phyloP scores from a whole-genome alignment of 2,113 vertebrate species.

The Melospiza georgiana region DNA sequence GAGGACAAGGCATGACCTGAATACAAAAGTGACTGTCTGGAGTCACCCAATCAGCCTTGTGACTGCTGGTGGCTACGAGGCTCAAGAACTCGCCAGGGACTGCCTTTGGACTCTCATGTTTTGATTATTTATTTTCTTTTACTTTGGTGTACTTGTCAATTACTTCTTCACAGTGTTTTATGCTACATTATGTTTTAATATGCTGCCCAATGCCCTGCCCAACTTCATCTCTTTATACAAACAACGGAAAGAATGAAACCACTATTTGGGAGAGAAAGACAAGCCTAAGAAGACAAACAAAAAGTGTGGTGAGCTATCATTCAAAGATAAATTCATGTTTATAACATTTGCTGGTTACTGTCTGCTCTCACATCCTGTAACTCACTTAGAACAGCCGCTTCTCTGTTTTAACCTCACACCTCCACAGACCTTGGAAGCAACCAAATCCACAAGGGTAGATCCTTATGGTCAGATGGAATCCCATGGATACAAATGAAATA shows the following conservation, averaged over 20 bases:
- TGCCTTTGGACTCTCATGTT: not conserved
- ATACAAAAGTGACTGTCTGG: not conserved
- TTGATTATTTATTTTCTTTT: slow-evolving; percentile 1
- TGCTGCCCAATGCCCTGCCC: not conserved
- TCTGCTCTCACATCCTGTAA: not conserved
- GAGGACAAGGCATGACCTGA: slow-evolving; percentile 37
- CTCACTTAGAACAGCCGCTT: not conserved
- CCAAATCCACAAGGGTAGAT: not conserved
- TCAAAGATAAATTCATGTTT: not conserved
- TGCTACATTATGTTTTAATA: not conserved
- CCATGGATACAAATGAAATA: not conserved
- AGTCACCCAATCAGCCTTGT: not conserved
- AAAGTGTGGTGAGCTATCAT: not conserved
- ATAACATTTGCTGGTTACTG: not conserved
- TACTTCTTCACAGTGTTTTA: not conserved
- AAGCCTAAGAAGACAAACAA: not conserved
- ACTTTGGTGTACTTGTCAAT: not conserved
- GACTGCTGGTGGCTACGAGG: not conserved
- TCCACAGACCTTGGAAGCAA: not conserved
- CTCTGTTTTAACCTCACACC: not conserved
- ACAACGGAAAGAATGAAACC: not conserved
- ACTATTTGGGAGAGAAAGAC: not conserved
- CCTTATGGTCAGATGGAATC: not conserved
- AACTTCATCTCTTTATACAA: not conserved
- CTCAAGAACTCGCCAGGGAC: not conserved